phyloP scores from a whole-genome alignment of 2,113 vertebrate species.

The Colinus virginianus region DNA sequence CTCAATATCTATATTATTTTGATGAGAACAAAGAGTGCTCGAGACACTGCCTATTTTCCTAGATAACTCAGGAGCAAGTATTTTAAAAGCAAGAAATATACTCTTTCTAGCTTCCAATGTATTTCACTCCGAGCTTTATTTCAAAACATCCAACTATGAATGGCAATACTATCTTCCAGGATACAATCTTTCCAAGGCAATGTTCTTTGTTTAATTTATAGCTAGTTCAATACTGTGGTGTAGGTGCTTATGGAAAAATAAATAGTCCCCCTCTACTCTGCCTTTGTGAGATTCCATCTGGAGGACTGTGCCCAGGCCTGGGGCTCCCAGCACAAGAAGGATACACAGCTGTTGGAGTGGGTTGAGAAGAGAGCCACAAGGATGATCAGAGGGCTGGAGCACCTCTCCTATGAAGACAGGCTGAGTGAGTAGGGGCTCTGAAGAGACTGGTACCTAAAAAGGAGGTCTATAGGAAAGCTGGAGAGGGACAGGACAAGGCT shows the following conservation, averaged over 20 bases:
- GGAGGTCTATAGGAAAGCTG: background rate
- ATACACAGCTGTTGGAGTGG: background rate
- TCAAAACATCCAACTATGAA: slow-evolving; percentile 17
- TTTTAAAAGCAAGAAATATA: slow-evolving; percentile 22
- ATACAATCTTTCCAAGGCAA: background rate
- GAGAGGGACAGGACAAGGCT: background rate
- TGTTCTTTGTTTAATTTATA: slow-evolving; percentile 23
- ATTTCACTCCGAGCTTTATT: background rate
- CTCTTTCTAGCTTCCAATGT: background rate
- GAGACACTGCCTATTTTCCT: slow-evolving; percentile 9
- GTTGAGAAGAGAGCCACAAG: background rate
- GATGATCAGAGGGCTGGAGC: background rate
- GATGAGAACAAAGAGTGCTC: background rate
- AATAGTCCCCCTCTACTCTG: background rate
- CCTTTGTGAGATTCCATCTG: background rate
- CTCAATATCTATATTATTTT: slow-evolving; percentile 6
- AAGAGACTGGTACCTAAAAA: background rate
- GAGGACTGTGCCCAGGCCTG: background rate
- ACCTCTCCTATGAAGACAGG: background rate
- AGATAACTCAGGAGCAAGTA: background rate
- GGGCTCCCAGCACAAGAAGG: background rate
- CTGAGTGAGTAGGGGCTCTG: background rate
- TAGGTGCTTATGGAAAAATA: slow-evolving; percentile 29
- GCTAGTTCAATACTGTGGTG: slow-evolving; percentile 9
- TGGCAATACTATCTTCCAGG: background rate